phyloP scores from a whole-genome alignment of 2,888 invertebrate genomes.

The Rapana venosa region DNA sequence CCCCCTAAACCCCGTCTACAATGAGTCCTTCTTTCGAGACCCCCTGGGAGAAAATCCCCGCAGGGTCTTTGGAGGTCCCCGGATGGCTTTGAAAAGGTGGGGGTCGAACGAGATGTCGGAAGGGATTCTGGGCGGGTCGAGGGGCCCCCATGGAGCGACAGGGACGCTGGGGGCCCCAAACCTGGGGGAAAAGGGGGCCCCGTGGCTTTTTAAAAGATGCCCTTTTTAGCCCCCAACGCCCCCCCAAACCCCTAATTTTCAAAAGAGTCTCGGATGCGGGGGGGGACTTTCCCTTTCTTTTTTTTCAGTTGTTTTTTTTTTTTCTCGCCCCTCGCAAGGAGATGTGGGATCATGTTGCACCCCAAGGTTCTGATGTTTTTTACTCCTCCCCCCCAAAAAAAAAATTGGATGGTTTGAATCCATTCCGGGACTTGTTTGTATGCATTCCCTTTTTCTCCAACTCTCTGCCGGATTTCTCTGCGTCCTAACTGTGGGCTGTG shows the following conservation, averaged over 20 bases:
- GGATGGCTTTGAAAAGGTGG: slow-evolving; percentile 98
- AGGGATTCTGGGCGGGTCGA: slow-evolving; percentile 78
- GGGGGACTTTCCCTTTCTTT: slow-evolving; percentile 17
- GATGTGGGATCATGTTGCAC: slow-evolving; percentile 2
- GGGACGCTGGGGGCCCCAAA: slow-evolving; percentile 99
- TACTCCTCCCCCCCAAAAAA: not conserved
- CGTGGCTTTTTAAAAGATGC: slow-evolving; percentile 94
- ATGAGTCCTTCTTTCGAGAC: slow-evolving; percentile 97
- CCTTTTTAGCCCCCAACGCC: not conserved
- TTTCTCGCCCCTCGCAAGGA: not conserved
- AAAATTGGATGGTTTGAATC: too few relatives aligned
- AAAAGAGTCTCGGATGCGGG: slow-evolving; percentile 22
- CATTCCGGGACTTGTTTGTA: too few relatives aligned
- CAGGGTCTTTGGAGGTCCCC: slow-evolving; percentile 94
- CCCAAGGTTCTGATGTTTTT: slow-evolving; percentile 5
- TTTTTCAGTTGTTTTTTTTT: not conserved
- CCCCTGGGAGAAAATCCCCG: slow-evolving; percentile 97
- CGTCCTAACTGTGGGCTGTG: too few relatives aligned
- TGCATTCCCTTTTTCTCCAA: too few relatives aligned
- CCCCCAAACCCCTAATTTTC: not conserved
- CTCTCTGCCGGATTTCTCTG: too few relatives aligned
- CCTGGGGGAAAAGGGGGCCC: slow-evolving; percentile 96
- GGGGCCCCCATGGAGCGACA: slow-evolving; percentile 97
- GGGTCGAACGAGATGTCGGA: slow-evolving; percentile 96
- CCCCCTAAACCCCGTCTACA: slow-evolving; percentile 96